Percentiles rank a stretch among this genome's conserved stretches.
Evolutionary conservation across 2,797 vertebrate species (phyloP).

Genomic region (Tarsius wallacei): DNA sequence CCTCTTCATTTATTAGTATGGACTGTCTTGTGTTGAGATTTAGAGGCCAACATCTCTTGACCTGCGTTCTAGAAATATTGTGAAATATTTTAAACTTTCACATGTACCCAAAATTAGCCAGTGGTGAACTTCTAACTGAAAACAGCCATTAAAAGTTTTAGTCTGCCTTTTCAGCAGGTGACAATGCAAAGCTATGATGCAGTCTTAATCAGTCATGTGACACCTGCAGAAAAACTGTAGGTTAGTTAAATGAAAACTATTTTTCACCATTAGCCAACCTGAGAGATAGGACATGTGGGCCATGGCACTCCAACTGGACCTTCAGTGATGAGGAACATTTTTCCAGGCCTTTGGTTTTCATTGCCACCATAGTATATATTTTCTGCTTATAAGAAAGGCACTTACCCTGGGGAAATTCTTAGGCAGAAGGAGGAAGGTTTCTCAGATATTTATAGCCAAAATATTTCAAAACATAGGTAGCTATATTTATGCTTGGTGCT

Average conservation of each 20-base stretch:
- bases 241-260: conserved; percentile 24
- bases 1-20: not conserved
- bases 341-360: conserved; percentile 52
- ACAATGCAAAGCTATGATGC: not conserved
- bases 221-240: not conserved
- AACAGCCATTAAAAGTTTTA: not conserved
- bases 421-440: conserved; percentile 58
- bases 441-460: conserved; percentile 80
- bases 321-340: not conserved
- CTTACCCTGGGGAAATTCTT: conserved; percentile 77
- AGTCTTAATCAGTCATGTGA: conserved; percentile 56
- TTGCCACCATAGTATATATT: not conserved
- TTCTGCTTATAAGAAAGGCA: conserved; percentile 72
- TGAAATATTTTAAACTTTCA: conserved; percentile 35
- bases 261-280: not conserved
- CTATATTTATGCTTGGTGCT: conserved; percentile 76
- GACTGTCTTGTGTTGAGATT: not conserved
- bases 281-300: not conserved
- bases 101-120: not conserved
- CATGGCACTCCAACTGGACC: not conserved
- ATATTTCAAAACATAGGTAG: conserved; percentile 77
- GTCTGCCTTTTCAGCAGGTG: not conserved
- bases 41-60: conserved; percentile 23
- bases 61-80: not conserved
- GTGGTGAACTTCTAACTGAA: not conserved